Percentiles rank a stretch among this genome's conserved stretches.
These are phyloP conservation scores for Lophius americanus DNA, from an alignment of 2,797 vertebrate species.

Conservation along the genomic window DNA sequence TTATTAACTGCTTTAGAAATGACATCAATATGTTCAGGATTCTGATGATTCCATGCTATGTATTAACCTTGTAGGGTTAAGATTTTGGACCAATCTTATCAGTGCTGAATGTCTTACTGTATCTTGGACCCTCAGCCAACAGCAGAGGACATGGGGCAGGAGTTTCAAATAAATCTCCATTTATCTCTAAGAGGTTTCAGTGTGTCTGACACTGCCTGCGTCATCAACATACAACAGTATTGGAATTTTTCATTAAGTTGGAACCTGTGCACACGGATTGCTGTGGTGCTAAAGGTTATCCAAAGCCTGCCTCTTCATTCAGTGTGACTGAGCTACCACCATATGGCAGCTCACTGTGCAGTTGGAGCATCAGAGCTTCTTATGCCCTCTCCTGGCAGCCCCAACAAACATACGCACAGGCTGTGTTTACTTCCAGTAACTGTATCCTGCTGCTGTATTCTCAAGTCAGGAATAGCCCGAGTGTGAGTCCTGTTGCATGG, in stretches of 20 bases:
- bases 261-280: conserved; percentile 48
- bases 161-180: conserved; percentile 79
- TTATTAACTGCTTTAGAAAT: background rate
- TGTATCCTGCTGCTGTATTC: conserved; percentile 81
- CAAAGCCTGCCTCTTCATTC: conserved; percentile 43
- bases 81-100: conserved; percentile 38
- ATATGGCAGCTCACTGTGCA: conserved; percentile 49
- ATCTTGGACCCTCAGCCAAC: conserved; percentile 43
- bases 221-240: conserved; percentile 46
- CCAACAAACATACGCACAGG: conserved; percentile 39
- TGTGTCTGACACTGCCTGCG: conserved; percentile 61
- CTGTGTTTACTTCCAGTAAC: conserved; percentile 78
- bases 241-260: conserved; percentile 58
- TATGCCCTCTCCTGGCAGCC: conserved; percentile 51
- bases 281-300: conserved; percentile 52
- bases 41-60: background rate
- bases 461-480: conserved; percentile 81
- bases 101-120: conserved; percentile 43
- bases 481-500: conserved; percentile 81
- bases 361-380: conserved; percentile 9
- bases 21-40: background rate
- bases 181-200: conserved; percentile 75
- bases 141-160: conserved; percentile 37
- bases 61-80: conserved; percentile 69
- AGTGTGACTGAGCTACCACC: conserved; percentile 63